These are phyloP conservation scores for Sander lucioperca DNA, from an alignment of 2,113 vertebrate genomes.

Conservation along the genomic window DNA sequence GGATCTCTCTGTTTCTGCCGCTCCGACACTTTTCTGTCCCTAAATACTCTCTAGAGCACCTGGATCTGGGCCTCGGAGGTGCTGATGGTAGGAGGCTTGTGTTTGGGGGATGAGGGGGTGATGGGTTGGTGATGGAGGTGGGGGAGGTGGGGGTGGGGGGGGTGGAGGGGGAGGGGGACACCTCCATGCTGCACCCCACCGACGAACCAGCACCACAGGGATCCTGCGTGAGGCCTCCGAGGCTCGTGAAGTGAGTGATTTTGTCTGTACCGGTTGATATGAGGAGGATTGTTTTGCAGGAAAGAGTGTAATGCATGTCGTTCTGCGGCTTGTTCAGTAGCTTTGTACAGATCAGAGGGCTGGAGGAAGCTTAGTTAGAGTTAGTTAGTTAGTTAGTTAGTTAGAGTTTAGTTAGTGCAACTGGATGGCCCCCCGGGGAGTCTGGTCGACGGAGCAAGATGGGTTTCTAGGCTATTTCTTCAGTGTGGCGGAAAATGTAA, in stretches of 20 bases:
- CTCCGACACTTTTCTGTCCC: constrained; percentile 31
- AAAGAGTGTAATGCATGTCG: not conserved
- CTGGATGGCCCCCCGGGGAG: constrained; percentile 49
- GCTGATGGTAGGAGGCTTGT: constrained; percentile 47
- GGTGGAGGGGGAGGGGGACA: not conserved
- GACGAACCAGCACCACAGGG: constrained; percentile 23
- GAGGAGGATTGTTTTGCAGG: not conserved
- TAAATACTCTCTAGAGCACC: constrained; percentile 23
- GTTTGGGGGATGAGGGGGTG: constrained; percentile 24
- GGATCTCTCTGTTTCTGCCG: constrained; percentile 57
- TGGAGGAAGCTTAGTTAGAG: constrained; percentile 54
- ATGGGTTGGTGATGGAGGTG: constrained; percentile 7
- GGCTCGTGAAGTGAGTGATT: constrained; percentile 66
- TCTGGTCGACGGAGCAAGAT: not conserved
- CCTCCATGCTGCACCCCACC: constrained; percentile 45
- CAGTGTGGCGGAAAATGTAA: not conserved
- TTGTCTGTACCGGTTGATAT: not conserved
- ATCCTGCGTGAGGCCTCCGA: constrained; percentile 63
- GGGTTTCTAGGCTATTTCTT: not conserved
- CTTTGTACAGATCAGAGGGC: constrained; percentile 7
- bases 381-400: constrained; percentile 42
- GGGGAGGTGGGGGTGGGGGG: not conserved
- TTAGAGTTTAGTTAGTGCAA: constrained; percentile 47
- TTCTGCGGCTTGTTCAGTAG: not conserved
- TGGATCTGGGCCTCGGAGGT: constrained; percentile 61